Evolutionary conservation across 2,888 invertebrate species (phyloP), one percentile per base, ranked within the genome.

Genomic region (Coelinius sp.): DNA sequence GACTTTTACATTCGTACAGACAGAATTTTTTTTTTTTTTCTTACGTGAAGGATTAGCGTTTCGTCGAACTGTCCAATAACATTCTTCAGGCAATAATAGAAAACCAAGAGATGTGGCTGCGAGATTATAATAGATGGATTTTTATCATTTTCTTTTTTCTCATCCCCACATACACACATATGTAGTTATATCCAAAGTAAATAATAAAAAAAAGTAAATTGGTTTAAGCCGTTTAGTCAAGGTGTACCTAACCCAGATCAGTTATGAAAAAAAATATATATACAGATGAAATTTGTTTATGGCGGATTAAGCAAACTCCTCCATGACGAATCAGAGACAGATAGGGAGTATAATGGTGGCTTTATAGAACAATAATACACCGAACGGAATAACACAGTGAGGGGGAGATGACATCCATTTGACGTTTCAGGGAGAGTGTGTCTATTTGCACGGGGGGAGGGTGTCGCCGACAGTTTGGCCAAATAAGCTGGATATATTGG

Each of bases 391-490:
- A 56, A 44, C 41, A 56, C 52, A 66, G 17, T 31, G 59, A 59
- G 59, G 59, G 59, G 59, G 59, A 59, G 59, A 59, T 59, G 59
- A 59, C 59, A 59, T 35, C 59, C 59, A 59, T 59, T 59, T 59
- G 49, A 52, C 65, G 20, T 68, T 56, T 68, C 59, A 44, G 59
- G 56, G 68, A 20, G 20, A 44, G 44, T 27, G 12, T 52, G 44
- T 27, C 77, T 80, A 79, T 83, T 84, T 82, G 80, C 81, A 74
- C 78, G 75, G 78, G 46, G 76, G 76, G 75, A 77, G 46, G 76
- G 76, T 80, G 78, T 81, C 74, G 73, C 77, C 79, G 79, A 77
- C 79, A 78, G 78, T 81, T 81, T 82, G 78, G 78, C 76, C 80
- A 82, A 82, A 81, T 71, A 78, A 78, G 75, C 76, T 74, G 73